Conservation (phyloP, 2,113 vertebrate species). For the Callospermophilus lateralis region DNA sequence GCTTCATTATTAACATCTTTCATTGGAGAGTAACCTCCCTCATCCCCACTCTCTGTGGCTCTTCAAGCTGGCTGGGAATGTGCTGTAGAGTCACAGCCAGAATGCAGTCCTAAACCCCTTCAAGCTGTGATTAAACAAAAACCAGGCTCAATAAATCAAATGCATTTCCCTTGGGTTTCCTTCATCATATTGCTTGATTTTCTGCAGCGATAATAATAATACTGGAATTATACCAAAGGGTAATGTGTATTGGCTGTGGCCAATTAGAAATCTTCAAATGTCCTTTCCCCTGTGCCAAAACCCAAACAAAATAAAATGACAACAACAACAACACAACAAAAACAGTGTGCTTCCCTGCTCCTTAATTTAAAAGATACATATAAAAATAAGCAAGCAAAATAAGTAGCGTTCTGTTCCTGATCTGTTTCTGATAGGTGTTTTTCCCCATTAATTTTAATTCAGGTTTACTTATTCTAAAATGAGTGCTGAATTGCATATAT, state of each 20-base stretch:
- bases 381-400: neutral
- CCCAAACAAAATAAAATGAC: neutral
- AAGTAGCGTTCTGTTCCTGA: constrained; percentile 69
- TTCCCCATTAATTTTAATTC: constrained; percentile 88
- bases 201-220: constrained; percentile 72
- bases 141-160: constrained; percentile 62
- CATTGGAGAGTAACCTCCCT: neutral
- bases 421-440: constrained; percentile 83
- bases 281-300: constrained; percentile 42
- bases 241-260: constrained; percentile 73
- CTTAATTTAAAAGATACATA: constrained; percentile 31
- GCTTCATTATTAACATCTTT: neutral
- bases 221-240: constrained; percentile 77
- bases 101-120: neutral
- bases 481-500: constrained; percentile 84
- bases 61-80: neutral
- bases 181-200: constrained; percentile 72
- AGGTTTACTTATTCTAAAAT: constrained; percentile 87
- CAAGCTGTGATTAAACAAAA: constrained; percentile 69
- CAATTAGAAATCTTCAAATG: constrained; percentile 65
- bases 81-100: constrained; percentile 23
- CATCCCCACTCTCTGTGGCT: neutral
- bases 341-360: neutral
- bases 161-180: constrained; percentile 47
- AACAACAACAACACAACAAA: neutral